phyloP scores from a whole-genome alignment of 2,888 invertebrate species.

The Myathropa florea region DNA sequence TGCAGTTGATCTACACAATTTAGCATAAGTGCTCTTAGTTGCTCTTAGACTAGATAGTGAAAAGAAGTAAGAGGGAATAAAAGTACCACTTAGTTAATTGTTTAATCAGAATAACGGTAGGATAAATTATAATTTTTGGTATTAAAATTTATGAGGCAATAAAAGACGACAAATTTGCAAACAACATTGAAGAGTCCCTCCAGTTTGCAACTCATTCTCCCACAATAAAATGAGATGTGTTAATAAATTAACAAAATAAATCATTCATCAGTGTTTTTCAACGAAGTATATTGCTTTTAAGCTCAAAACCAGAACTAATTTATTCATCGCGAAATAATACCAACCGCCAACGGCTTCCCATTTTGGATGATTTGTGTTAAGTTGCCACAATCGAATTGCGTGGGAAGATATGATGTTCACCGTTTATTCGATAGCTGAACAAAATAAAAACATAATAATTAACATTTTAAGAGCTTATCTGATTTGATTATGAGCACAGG shows the following conservation, averaged over 20 bases:
- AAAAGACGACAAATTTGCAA: background rate
- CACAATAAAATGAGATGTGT: background rate
- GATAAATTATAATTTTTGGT: background rate
- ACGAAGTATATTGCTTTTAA: background rate
- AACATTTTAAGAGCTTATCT: background rate
- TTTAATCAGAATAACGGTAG: no score
- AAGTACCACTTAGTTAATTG: no score
- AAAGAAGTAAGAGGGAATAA: no score
- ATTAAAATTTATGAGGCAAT: background rate
- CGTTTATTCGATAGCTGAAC: background rate
- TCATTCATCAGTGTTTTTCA: background rate
- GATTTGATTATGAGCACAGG: background rate
- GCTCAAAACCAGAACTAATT: background rate
- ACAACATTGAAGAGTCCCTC: background rate
- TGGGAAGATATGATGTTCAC: background rate
- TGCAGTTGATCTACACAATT: no score
- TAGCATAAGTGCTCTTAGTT: no score
- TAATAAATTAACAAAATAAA: constrained; percentile 3
- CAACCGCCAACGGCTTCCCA: background rate
- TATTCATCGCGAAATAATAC: background rate
- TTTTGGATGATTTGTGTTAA: background rate
- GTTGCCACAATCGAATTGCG: background rate
- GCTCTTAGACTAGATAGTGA: no score
- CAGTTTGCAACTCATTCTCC: background rate
- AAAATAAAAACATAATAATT: background rate